Evolutionary conservation across 2,888 invertebrate species (phyloP).

Genomic region (Archaeoteleia sp.): DNA sequence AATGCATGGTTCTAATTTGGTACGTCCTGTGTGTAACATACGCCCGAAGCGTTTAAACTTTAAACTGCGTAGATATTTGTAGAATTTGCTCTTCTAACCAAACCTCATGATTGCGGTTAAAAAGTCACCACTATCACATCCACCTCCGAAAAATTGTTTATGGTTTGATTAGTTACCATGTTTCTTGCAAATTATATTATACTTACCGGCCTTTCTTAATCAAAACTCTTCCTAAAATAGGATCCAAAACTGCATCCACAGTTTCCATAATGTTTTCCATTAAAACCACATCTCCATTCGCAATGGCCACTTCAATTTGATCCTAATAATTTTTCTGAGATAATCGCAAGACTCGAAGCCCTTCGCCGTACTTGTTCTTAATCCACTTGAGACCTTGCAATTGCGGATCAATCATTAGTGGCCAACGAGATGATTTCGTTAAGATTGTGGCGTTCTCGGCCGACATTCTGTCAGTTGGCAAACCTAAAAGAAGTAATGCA

Average conservation of each 20-base stretch:
- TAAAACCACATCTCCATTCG: constrained; percentile 84
- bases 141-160: too few relatives aligned
- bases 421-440: constrained; percentile 92
- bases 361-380: constrained; percentile 87
- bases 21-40: too few relatives aligned
- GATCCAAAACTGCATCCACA: constrained; percentile 93
- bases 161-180: too few relatives aligned
- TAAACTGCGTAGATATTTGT: too few relatives aligned
- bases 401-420: constrained; percentile 96
- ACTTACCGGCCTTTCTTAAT: constrained; percentile 87
- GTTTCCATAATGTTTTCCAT: constrained; percentile 93
- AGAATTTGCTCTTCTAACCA: too few relatives aligned
- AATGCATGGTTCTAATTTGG: too few relatives aligned
- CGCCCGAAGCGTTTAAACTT: too few relatives aligned
- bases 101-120: too few relatives aligned
- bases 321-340: constrained; percentile 90
- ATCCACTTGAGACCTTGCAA: constrained; percentile 96
- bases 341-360: constrained; percentile 84
- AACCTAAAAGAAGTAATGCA: constrained; percentile 67
- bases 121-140: too few relatives aligned
- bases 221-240: constrained; percentile 89
- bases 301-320: constrained; percentile 84
- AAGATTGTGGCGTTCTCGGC: constrained; percentile 95
- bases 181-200: neutral
- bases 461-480: constrained; percentile 95